phyloP scores from a whole-genome alignment of 1,140 invertebrate species.

The Drosophila lowei region DNA sequence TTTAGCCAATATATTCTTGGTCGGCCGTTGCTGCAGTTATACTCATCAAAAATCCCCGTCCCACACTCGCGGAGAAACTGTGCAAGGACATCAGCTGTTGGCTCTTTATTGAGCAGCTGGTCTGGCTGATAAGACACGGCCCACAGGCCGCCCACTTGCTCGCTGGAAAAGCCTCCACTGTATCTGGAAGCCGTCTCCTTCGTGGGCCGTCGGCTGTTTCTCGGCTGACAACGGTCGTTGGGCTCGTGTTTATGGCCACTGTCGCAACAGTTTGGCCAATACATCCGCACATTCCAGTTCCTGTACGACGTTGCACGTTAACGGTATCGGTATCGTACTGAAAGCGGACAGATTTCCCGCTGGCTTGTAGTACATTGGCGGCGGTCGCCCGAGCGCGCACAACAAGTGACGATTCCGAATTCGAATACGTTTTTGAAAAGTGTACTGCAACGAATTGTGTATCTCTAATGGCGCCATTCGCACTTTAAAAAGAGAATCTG shows the following conservation, averaged over 20 bases:
- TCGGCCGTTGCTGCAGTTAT: too few relatives aligned
- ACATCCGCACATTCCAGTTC: conserved; percentile 60
- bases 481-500: not conserved
- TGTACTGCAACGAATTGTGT: not conserved
- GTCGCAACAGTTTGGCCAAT: conserved; percentile 65
- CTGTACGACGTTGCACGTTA: conserved; percentile 66
- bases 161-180: conserved; percentile 54
- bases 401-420: conserved; percentile 64
- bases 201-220: conserved; percentile 23
- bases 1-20: too few relatives aligned
- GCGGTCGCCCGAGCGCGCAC: conserved; percentile 27
- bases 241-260: conserved; percentile 22
- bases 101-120: conserved; percentile 46
- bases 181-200: conserved; percentile 58
- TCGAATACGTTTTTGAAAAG: conserved; percentile 9
- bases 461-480: not conserved
- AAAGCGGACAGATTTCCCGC: conserved; percentile 1
- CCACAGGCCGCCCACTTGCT: conserved; percentile 19
- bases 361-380: conserved; percentile 1
- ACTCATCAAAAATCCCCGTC: too few relatives aligned
- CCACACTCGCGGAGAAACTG: too few relatives aligned
- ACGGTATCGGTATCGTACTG: conserved; percentile 45
- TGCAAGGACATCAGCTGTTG: conserved; percentile 53
- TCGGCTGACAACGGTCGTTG: conserved; percentile 8
- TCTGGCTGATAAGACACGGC: conserved; percentile 28